These are phyloP conservation scores for Acanthosepion lycidas DNA, from an alignment of 2,888 invertebrate genomes.

Conservation along the genomic window DNA sequence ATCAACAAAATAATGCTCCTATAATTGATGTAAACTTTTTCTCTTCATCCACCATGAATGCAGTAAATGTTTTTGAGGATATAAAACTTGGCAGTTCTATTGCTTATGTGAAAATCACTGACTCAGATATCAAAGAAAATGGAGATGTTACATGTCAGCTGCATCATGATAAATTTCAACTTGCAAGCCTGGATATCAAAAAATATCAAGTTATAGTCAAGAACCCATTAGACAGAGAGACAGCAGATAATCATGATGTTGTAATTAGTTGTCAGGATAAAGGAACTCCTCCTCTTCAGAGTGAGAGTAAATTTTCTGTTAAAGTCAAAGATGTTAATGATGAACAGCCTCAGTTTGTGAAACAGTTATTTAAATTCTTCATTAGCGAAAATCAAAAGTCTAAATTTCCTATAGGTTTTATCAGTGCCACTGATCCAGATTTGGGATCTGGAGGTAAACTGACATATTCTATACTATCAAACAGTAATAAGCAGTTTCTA, in stretches of 20 bases:
- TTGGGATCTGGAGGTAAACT: constrained; percentile 8
- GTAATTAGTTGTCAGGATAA: neutral
- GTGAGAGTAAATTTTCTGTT: neutral
- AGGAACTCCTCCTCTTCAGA: neutral
- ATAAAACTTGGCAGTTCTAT: neutral
- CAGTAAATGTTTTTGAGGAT: neutral
- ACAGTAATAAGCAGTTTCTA: neutral
- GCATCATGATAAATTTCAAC: neutral
- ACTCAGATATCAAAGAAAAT: neutral
- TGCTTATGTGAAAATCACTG: constrained; percentile 4
- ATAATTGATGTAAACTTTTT: neutral
- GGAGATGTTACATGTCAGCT: neutral
- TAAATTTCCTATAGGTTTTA: neutral
- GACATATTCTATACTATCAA: neutral
- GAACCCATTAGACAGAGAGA: constrained; percentile 9
- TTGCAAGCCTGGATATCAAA: neutral
- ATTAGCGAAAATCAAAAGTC: neutral
- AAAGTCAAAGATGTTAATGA: neutral
- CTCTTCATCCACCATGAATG: neutral
- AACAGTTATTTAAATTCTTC: neutral
- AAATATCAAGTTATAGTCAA: neutral
- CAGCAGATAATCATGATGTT: neutral
- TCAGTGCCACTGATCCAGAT: neutral
- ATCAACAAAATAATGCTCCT: constrained; percentile 18
- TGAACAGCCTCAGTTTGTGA: neutral